These are phyloP conservation scores for Meliscaeva auricollis DNA, from an alignment of 2,888 invertebrate genomes.

Conservation along the genomic window DNA sequence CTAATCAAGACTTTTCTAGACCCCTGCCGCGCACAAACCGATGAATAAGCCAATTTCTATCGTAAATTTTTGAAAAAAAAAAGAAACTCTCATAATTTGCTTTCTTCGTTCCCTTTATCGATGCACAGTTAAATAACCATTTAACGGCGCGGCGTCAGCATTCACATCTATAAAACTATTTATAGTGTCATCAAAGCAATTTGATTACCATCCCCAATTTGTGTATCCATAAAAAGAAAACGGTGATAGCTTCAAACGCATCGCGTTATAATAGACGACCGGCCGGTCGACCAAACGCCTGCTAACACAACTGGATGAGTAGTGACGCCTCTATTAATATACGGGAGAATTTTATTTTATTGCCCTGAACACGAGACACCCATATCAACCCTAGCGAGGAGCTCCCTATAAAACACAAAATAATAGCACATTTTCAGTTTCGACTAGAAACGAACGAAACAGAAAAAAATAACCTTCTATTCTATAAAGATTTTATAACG, in stretches of 20 bases:
- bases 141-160: conserved; percentile 61
- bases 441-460: not conserved
- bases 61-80: conserved; percentile 18
- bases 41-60: conserved; percentile 26
- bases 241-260: conserved; percentile 45
- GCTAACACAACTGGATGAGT: conserved; percentile 19
- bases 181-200: conserved; percentile 72
- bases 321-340: conserved; percentile 46
- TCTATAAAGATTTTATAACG: conserved; percentile 56
- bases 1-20: not conserved
- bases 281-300: conserved; percentile 39
- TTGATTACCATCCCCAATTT: conserved; percentile 62
- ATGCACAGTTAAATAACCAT: conserved; percentile 39
- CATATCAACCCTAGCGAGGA: conserved; percentile 41
- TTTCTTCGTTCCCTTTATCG: conserved; percentile 26
- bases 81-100: not conserved
- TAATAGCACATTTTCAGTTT: conserved; percentile 10
- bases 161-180: conserved; percentile 65
- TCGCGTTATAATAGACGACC: conserved; percentile 57
- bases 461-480: not conserved
- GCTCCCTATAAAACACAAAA: not conserved
- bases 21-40: not conserved
- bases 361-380: conserved; percentile 53
- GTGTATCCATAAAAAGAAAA: conserved; percentile 53
- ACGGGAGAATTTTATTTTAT: conserved; percentile 50